Evolutionary conservation across 2,797 vertebrate species (phyloP), one percentile per base, ranked within the genome.

Genomic region (Allobates femoralis): DNA sequence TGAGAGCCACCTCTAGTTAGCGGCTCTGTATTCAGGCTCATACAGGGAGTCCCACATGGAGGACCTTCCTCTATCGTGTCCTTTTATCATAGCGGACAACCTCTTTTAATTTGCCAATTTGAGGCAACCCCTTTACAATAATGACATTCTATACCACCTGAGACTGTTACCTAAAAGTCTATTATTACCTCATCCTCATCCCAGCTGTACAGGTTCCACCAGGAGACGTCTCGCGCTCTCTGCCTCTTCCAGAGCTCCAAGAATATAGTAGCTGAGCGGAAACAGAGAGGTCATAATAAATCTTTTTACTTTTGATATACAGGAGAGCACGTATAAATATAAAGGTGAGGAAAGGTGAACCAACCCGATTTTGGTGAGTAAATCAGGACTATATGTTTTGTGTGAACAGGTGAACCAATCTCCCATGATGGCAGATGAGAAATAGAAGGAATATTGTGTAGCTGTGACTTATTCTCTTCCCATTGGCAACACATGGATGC

Each of bases 201-300:
- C 98, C 98, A 99, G 37, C 93, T 88, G 0, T 94, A 96, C 66
- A 99, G 93, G 79, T 97, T 95, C 98, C 98, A 99, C 50, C 89
- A 1, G 50, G 90, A 96, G 83, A 96, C 96, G 81, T 92, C 96
- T 0, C 64, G 90, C 2, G 97, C 96, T 50, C 96, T 94, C 85
- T 95, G 86, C 81, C 97, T 93, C 90, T 98, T 99, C 98, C 98
- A 99, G 80, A 99, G 91, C 92, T 98, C 97, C 93, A 99, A 91
- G 91, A 99, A 99, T 87, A 98, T 92, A 0, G 97, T 99, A 90
- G 97, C 97, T 99, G 90, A 56, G 32, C 88, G 50, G 73, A 12
- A 53, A 64, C 23, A 46, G 21, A 50, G 10, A 5, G n/a, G 34
- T 46, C 21, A 32, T 26, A n/a, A 56, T 7, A 55, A n/a, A 73